Base-by-base conservation (phyloP, 2,888 invertebrate species). In the Drosophila rubida region DNA sequence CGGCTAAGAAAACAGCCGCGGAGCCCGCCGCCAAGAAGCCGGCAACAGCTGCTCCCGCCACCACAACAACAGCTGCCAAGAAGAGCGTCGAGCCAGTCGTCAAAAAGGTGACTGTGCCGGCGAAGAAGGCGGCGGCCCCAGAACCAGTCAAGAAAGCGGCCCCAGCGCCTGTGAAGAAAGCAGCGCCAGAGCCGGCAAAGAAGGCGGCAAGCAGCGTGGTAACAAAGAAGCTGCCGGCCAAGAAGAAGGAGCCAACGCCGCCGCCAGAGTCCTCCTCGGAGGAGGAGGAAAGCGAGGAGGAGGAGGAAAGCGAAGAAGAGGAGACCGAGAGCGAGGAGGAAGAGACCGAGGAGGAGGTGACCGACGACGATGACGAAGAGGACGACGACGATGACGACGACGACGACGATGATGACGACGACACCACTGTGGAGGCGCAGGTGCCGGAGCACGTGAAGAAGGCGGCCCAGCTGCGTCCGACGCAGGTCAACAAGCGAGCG, bases 171-270 rank as follows among this genome's bases (percentile, higher is more conserved):
- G 62, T 63, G 3, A 89, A 89, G 69, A 87, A 87, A 46, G 45
- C 68, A 11, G 59, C 64, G 4, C 75, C 75, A 2, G 67, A 79
- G 48, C 70, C 75, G 2, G 60, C 57, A 4, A 82, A 80, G 45
- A 82, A 81, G 59, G 66, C 45, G 11, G 58, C 77, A 3, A 16
- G 59, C 4, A 65, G 55, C 4, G 30, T 72, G 62, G 69, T 53
- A 11, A 13, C 65, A 51, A 81, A 79, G 30, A 81, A 82, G 45
- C 69, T 82, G 2, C 64, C 53, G 32, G 69, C 78, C 13, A 91
- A 90, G 73, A 90, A 91, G 71, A 90, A 91, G 69, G 90, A 90
- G 44, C 90, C 91, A 7, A 90, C 91, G 9, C 90, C 91, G 25
- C 76, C 89, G 46, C 82, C 82, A 8, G 84, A 83, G 16, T 75